Conservation (phyloP, 2,888 invertebrate species). For the Elysia crispata region DNA sequence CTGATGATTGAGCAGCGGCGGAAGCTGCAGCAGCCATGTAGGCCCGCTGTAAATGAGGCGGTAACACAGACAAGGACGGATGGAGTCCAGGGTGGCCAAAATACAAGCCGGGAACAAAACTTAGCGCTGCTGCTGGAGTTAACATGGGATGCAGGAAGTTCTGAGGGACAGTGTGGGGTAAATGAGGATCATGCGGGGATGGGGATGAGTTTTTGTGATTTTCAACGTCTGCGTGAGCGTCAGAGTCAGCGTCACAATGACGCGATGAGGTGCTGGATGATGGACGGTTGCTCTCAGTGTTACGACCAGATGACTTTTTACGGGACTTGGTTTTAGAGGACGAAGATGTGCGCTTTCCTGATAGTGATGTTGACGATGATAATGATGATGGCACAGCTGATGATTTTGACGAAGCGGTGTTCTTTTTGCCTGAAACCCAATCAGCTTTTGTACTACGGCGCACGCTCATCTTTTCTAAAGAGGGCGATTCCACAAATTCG, state of each 20-base stretch:
- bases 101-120: constrained; percentile 49
- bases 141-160: constrained; percentile 45
- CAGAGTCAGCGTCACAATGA: neutral
- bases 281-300: constrained; percentile 20
- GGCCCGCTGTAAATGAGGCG: constrained; percentile 30
- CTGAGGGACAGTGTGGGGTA: neutral
- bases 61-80: constrained; percentile 40
- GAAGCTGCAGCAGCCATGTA: constrained; percentile 39
- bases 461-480: neutral
- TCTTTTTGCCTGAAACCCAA: neutral
- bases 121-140: constrained; percentile 46
- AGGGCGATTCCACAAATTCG: neutral
- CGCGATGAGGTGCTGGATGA: neutral
- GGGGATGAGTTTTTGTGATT: neutral
- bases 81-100: constrained; percentile 41
- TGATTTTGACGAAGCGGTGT: neutral
- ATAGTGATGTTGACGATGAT: neutral
- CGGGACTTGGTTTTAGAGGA: constrained; percentile 18
- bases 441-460: neutral
- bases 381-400: neutral
- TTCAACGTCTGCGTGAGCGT: constrained; percentile 10
- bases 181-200: neutral
- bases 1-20: constrained; percentile 5
- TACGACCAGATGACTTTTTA: constrained; percentile 18
- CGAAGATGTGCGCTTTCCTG: neutral